A percentile compares a stretch with the other conserved stretches of the same genome.
Evolutionary conservation across 2,888 invertebrate species (phyloP).

Genomic region (Heterodera filipjevi): DNA sequence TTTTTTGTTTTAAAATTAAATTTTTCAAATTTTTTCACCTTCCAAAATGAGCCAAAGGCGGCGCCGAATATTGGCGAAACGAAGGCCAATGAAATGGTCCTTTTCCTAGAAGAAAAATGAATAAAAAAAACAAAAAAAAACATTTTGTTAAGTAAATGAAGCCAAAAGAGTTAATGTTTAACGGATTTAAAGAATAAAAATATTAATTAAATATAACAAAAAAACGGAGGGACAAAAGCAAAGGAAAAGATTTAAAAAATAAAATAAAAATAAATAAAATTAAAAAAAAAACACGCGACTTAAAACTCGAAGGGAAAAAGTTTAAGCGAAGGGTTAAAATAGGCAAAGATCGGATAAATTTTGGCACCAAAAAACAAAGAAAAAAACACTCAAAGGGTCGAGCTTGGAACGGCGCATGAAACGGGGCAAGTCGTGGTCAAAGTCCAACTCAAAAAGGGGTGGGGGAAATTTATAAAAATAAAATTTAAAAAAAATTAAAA

Average conservation of each 20-base stretch:
- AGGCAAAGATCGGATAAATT: background rate
- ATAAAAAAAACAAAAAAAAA: background rate
- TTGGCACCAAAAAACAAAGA: background rate
- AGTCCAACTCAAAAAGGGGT: background rate
- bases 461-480: background rate
- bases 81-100: slow-evolving; percentile 63
- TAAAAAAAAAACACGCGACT: background rate
- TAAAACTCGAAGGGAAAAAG: background rate
- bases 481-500: too few species aligned
- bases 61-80: slow-evolving; percentile 59
- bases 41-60: slow-evolving; percentile 61
- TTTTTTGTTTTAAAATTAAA: background rate
- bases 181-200: background rate
- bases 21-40: slow-evolving; percentile 30
- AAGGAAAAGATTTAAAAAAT: background rate
- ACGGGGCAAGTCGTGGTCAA: slow-evolving; percentile 1
- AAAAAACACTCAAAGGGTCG: slow-evolving; percentile 23
- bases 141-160: too few species aligned
- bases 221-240: background rate
- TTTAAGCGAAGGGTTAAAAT: slow-evolving; percentile 10
- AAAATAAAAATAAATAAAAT: too few species aligned
- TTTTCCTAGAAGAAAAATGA: slow-evolving; percentile 55
- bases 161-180: too few species aligned
- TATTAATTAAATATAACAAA: background rate
- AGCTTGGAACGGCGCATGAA: slow-evolving; percentile 3